phyloP scores from a whole-genome alignment of 1,140 invertebrate genomes.

The Brachionus sp. region DNA sequence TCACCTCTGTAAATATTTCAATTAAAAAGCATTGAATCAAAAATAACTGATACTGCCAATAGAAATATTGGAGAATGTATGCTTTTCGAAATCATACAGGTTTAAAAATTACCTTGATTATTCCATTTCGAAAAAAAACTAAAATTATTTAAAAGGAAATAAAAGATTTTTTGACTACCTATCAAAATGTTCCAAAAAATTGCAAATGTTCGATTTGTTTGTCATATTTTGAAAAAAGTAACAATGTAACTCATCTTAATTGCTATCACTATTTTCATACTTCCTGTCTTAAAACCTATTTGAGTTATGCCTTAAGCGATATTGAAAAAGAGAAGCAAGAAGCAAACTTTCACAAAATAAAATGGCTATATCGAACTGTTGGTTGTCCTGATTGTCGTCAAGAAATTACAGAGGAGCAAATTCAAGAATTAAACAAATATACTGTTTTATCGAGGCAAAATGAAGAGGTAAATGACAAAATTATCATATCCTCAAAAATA shows the following conservation, averaged over 20 bases:
- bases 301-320: neutral
- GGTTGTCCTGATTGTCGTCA: conserved; percentile 38
- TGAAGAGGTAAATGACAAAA: neutral
- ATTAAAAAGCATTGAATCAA: neutral
- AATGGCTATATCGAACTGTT: neutral
- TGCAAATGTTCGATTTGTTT: conserved; percentile 40
- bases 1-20: neutral
- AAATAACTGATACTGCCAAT: neutral
- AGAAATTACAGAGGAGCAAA: neutral
- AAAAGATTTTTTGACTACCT: conserved; percentile 9
- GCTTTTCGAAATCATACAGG: conserved; percentile 41
- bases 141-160: neutral
- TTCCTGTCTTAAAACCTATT: conserved; percentile 6
- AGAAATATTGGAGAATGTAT: conserved; percentile 15
- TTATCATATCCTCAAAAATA: neutral
- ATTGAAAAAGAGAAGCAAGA: conserved; percentile 41
- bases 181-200: conserved; percentile 9
- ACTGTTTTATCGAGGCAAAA: neutral
- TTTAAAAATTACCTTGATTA: neutral
- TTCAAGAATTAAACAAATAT: neutral
- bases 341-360: neutral
- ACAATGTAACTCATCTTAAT: conserved; percentile 20
- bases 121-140: neutral
- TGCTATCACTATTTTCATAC: conserved; percentile 44
- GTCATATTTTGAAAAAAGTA: neutral